These are phyloP conservation scores for Parauchenoglanis ngamensis DNA, from an alignment of 2,797 vertebrate species.

Conservation along the genomic window DNA sequence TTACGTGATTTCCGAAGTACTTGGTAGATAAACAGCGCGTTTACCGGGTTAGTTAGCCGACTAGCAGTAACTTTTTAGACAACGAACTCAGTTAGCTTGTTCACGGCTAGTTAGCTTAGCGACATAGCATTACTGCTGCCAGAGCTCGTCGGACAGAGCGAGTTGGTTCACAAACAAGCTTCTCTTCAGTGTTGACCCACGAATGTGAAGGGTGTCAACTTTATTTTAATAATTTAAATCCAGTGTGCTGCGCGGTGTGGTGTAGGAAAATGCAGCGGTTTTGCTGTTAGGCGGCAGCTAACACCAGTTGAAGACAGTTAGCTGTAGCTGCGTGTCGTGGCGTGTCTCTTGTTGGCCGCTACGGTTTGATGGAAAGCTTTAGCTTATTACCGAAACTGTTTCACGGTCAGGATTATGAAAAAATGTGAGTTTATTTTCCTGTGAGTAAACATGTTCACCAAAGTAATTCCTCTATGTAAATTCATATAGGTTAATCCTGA, in stretches of 20 bases:
- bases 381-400: background rate
- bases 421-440: background rate
- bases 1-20: background rate
- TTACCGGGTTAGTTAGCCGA: background rate
- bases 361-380: constrained; percentile 13
- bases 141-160: background rate
- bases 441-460: background rate
- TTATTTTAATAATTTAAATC: constrained; percentile 3
- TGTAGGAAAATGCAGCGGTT: constrained; percentile 8
- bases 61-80: constrained; percentile 2
- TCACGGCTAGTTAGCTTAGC: constrained; percentile 27
- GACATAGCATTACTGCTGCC: background rate
- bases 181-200: background rate
- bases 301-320: constrained; percentile 29
- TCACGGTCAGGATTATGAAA: background rate
- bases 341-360: constrained; percentile 41
- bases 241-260: background rate
- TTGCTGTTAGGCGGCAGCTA: background rate
- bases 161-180: background rate
- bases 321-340: constrained; percentile 49
- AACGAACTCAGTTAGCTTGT: background rate
- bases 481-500: background rate
- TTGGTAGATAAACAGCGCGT: background rate
- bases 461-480: background rate
- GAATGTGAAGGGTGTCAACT: background rate